Base-by-base conservation (phyloP, 2,888 invertebrate species). In the Drosophila limbata region DNA sequence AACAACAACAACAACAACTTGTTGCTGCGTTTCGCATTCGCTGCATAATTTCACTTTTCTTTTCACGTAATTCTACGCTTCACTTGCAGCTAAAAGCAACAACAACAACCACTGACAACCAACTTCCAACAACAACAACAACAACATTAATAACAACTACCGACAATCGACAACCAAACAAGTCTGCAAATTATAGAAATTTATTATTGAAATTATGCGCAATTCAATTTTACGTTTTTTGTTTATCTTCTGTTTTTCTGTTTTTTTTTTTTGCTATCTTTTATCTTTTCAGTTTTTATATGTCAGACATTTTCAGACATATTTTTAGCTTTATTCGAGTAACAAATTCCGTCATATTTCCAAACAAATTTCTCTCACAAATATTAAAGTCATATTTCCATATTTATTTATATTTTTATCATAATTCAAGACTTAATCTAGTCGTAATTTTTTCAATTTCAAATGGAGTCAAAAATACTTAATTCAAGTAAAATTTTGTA, bases 51-150 rank as follows among this genome's bases (percentile, higher is more conserved):
- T 89, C 84, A 89, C 84, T 85, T 85, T 85, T 87, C 71, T 79
- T 25, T 76, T 75, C 89, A 88, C 83, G 88, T 85, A 89, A 85
- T 85, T 89, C 84, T 85, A 85, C 77, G 88, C 83, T 88, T 85
- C 85, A 87, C 85, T 87, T 89, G 84, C 85, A 66, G 25, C 45
- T 75, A 61, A 21, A 28, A n/a, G 25, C 37, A 57, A 51, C 42
- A 55, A 17, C 52, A 56, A 19, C 52, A 52, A 21, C 51, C 9
- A 33, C 11, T 40, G 8, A 33, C 19, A 56, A 56, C 59, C 40
- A 61, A 33, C 19, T 47, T 48, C 62, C 40, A 61, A 42, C 61
- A 42, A 56, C 40, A 52, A 35, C 52, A 53, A 25, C 50, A 56
- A 19, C 47, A 53, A 28, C 35, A 17, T 35, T 53, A 45, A 45